Base-by-base conservation (phyloP, 2,113 vertebrate species). In the Microcebus ravelobensis region DNA sequence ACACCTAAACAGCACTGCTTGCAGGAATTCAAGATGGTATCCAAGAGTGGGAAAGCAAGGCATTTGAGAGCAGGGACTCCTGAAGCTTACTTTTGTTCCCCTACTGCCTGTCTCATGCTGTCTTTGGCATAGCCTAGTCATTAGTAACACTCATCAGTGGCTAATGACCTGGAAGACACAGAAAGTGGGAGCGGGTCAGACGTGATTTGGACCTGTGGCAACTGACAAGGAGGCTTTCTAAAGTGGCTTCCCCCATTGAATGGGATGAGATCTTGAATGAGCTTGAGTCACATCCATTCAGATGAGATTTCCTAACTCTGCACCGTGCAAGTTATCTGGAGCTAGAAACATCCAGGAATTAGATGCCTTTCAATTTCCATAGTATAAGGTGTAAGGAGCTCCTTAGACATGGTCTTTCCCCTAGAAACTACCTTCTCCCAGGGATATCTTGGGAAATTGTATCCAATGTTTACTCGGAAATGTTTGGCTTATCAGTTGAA, bases 191-290 rank as follows among this genome's bases (percentile, higher is more conserved):
- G 4, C 68, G 9, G 23, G 20, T 98, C 96, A 97, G 70, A 52
- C 29, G 0, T 97, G 96, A 97, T 90, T 97, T 96, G 20, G 73
- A 73, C 59, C 92, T 94, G 59, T 95, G 45, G 84, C 48, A 95
- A 74, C 90, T 95, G 97, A 98, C 92, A 98, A 97, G 84, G 84
- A 95, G 0, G 39, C 74, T 94, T 98, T 98, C 95, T 97, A 97
- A 20, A 39, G 34, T 76, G 91, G 55, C 57, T 97, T 98, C 36
- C 39, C 67, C 79, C 8, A 8, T 50, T 1, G 0, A 67, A 59
- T 71, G 68, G 55, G 59, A 87, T 21, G 74, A 36, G 42, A 85
- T 68, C 76, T 70, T 97, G 95, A 61, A 42, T 80, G 73, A 84
- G 15, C 50, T 91, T 87, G 8, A 82, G 15, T 88, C 42, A 34